These are phyloP conservation scores for Oconnorella tubifera DNA, from an alignment of 2,888 invertebrate species.

Conservation along the genomic window DNA sequence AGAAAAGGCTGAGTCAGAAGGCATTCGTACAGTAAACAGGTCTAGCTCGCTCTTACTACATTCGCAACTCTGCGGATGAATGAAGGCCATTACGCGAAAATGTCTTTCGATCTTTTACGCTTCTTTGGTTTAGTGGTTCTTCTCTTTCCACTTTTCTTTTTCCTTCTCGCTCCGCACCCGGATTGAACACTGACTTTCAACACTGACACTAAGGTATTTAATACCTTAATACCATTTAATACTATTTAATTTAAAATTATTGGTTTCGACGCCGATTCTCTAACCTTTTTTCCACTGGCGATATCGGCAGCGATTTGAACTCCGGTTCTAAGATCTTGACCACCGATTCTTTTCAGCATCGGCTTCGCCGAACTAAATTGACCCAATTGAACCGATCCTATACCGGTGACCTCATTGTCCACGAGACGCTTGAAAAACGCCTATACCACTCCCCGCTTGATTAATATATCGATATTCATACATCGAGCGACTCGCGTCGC, in stretches of 20 bases:
- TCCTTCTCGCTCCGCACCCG: too few relatives aligned
- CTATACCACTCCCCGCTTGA: background rate
- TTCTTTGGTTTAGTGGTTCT: background rate
- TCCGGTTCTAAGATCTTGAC: background rate
- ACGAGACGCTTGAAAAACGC: background rate
- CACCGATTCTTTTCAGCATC: background rate
- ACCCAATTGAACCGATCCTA: background rate
- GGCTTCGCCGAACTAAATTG: background rate
- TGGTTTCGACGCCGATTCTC: background rate
- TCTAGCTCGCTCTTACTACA: background rate
- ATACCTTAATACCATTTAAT: background rate
- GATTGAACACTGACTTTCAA: background rate
- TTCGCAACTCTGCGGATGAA: slow-evolving; percentile 1
- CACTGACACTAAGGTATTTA: background rate
- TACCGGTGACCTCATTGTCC: slow-evolving; percentile 1
- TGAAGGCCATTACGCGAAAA: background rate
- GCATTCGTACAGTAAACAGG: background rate
- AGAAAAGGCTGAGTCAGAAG: background rate
- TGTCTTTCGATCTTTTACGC: background rate
- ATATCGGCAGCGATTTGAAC: background rate
- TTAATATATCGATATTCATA: background rate
- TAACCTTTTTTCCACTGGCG: background rate
- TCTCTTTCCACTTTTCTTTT: slow-evolving; percentile 2
- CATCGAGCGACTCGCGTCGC: background rate
- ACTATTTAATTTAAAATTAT: too few relatives aligned